These are phyloP conservation scores for Oncorhynchus kisutch DNA, from an alignment of 2,113 vertebrate species.

Conservation along the genomic window DNA sequence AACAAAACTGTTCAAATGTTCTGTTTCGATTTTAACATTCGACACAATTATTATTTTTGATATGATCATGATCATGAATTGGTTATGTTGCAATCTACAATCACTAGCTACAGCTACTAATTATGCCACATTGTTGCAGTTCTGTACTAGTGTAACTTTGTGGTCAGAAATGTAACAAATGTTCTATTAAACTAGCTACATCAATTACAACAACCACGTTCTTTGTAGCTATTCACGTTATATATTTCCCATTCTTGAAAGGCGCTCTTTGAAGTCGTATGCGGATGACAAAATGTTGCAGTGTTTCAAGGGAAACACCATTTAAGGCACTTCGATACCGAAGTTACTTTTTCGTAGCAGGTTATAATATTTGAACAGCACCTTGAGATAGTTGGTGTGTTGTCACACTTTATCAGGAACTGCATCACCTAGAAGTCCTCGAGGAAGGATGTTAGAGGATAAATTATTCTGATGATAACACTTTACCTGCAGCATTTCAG, in stretches of 20 bases:
- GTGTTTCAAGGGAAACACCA: background rate
- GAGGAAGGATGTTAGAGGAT: background rate
- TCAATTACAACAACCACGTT: background rate
- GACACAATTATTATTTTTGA: no score
- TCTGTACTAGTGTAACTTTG: background rate
- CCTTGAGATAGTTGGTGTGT: background rate
- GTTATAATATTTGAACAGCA: background rate
- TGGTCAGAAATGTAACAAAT: background rate
- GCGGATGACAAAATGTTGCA: conserved; percentile 13
- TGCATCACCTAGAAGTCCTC: background rate
- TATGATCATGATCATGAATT: no score
- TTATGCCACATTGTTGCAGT: no score
- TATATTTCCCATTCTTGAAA: background rate
- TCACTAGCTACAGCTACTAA: no score
- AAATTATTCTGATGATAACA: background rate
- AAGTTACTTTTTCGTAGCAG: no score
- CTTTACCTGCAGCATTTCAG: background rate
- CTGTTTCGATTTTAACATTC: background rate
- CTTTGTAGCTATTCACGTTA: background rate
- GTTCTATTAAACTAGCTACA: background rate
- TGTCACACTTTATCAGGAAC: background rate
- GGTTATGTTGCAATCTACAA: no score
- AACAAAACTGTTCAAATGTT: conserved; percentile 19
- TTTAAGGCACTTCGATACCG: no score
- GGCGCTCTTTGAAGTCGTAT: conserved; percentile 20